These are phyloP conservation scores for Tenthredo notha DNA, from an alignment of 2,888 invertebrate genomes.

Conservation along the genomic window DNA sequence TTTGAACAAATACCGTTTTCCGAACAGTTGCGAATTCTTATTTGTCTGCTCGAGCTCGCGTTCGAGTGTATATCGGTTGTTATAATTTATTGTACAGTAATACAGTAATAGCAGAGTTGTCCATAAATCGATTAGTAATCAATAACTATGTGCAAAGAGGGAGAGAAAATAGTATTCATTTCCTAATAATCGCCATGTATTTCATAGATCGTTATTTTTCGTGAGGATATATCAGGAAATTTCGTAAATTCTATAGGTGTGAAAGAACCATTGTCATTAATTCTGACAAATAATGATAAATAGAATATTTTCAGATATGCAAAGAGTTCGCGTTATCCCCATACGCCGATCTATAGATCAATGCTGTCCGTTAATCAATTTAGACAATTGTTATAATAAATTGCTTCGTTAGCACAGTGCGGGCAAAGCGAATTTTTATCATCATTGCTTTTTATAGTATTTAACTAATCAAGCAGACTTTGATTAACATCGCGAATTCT, in stretches of 20 bases:
- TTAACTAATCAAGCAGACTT: neutral
- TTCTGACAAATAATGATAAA: neutral
- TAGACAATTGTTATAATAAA: neutral
- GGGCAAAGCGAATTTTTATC: neutral
- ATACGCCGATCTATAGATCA: neutral
- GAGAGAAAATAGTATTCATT: conserved; percentile 3
- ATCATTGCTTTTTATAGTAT: neutral
- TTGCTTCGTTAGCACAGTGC: neutral
- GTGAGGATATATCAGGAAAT: neutral
- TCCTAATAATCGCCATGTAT: neutral
- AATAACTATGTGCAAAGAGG: neutral
- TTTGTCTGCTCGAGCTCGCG: neutral
- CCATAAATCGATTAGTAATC: neutral
- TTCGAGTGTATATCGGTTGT: neutral
- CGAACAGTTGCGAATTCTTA: neutral
- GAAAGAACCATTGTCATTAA: neutral
- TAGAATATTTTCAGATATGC: neutral
- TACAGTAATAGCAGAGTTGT: neutral
- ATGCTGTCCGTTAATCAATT: neutral
- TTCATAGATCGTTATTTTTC: neutral
- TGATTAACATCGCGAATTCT: neutral
- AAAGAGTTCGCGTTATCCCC: neutral
- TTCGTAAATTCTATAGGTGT: neutral
- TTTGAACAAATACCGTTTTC: neutral
- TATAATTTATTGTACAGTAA: neutral